A percentile compares a stretch with the other conserved stretches of the same genome.
Evolutionary conservation across 2,888 invertebrate species (phyloP).

Genomic region (Coronaproctus castanopsis): DNA sequence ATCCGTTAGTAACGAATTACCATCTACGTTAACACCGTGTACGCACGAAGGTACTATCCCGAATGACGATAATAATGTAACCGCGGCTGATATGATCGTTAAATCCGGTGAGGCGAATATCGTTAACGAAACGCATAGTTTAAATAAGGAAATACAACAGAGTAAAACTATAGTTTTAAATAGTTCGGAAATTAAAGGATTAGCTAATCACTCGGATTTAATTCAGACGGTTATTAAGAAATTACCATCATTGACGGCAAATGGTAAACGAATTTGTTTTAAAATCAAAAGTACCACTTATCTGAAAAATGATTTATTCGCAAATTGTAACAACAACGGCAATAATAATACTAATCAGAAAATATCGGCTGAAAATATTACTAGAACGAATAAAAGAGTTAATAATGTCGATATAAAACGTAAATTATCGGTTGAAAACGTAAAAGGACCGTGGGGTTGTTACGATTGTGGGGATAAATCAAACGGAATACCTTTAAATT

Average conservation of each 20-base stretch:
- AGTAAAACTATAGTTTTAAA: background rate
- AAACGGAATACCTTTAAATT: conserved; percentile 41
- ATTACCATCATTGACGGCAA: background rate
- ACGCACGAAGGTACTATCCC: too few species aligned
- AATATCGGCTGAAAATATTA: background rate
- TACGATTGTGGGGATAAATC: conserved; percentile 44
- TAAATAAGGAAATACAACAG: too few species aligned
- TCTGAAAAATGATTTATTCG: background rate
- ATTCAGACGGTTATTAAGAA: background rate
- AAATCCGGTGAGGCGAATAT: too few species aligned
- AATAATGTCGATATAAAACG: too few species aligned
- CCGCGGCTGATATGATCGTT: too few species aligned
- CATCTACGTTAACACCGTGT: too few species aligned
- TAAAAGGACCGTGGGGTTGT: conserved; percentile 57
- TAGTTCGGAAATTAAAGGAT: background rate
- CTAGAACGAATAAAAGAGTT: background rate
- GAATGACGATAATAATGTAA: too few species aligned
- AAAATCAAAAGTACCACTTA: background rate
- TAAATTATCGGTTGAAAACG: conserved; percentile 6
- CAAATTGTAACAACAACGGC: background rate
- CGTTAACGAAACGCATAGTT: too few species aligned
- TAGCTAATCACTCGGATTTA: background rate
- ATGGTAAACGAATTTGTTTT: background rate
- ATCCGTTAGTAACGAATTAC: too few species aligned
- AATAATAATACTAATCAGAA: background rate